Evolutionary conservation across 2,113 vertebrate genomes (phyloP).

Genomic region (Apistogramma diplotaenia): DNA sequence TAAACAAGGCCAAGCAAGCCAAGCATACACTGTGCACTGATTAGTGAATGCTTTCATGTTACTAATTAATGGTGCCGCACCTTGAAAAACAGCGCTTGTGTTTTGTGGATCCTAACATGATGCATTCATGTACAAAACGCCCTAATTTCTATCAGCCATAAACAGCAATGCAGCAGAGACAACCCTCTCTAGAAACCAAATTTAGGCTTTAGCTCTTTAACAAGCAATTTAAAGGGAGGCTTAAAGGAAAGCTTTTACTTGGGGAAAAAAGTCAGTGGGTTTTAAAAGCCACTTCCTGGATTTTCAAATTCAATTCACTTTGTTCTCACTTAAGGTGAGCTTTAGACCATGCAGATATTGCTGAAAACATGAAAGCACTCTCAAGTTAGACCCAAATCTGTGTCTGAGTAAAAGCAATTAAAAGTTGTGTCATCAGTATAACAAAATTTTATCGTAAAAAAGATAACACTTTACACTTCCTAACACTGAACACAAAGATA

Average conservation of each 20-base stretch:
- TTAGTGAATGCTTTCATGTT: not conserved
- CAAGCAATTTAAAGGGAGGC: not conserved
- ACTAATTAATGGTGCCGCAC: not conserved
- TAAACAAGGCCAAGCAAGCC: not conserved
- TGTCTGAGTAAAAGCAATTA: not conserved
- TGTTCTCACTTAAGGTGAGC: not conserved
- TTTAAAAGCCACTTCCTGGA: not conserved
- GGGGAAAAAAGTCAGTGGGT: not conserved
- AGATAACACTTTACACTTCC: not conserved
- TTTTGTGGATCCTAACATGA: not conserved
- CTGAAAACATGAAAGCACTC: not conserved
- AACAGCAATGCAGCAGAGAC: not conserved
- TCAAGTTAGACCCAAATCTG: not conserved
- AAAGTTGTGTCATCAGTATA: not conserved
- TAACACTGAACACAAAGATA: not conserved
- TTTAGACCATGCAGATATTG: not conserved
- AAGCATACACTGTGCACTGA: not conserved
- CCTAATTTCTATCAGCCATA: not conserved
- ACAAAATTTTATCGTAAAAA: constrained; percentile 3
- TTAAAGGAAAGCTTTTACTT: not conserved
- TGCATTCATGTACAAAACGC: not conserved
- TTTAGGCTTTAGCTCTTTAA: not conserved
- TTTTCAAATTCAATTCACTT: not conserved
- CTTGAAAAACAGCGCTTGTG: not conserved
- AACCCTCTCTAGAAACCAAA: not conserved